These are phyloP conservation scores for Smittia sp. DNA, from an alignment of 2,888 invertebrate species.

Conservation along the genomic window DNA sequence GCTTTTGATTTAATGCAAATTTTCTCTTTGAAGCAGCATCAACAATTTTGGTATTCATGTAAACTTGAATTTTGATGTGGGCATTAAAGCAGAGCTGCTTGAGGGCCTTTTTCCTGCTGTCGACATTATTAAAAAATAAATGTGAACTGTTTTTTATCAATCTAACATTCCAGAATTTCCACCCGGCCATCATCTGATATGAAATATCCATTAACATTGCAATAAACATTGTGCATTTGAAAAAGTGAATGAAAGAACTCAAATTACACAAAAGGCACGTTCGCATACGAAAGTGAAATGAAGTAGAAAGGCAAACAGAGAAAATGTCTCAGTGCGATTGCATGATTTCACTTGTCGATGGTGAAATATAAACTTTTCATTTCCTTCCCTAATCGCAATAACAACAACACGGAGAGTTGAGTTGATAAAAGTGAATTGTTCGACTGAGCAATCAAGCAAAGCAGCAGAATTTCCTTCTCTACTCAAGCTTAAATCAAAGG, in stretches of 20 bases:
- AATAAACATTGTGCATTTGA: slow-evolving; percentile 23
- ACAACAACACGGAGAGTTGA: no score
- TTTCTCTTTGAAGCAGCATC: not conserved
- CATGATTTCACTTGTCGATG: slow-evolving; percentile 32
- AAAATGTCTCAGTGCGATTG: slow-evolving; percentile 7
- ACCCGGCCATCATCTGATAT: no score
- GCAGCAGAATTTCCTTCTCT: not conserved
- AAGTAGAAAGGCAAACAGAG: slow-evolving; percentile 3
- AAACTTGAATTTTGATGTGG: no score
- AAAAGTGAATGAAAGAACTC: slow-evolving; percentile 14
- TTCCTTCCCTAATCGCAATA: not conserved
- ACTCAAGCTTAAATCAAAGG: not conserved
- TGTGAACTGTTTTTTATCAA: no score
- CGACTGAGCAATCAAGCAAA: not conserved
- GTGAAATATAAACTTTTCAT: slow-evolving; percentile 23
- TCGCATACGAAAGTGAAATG: slow-evolving; percentile 7
- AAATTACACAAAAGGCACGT: slow-evolving; percentile 10
- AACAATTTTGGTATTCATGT: not conserved
- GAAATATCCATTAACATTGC: slow-evolving; percentile 35
- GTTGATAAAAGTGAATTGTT: not conserved
- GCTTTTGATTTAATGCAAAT: slow-evolving; percentile 15
- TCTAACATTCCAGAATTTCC: no score
- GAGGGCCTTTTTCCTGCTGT: no score
- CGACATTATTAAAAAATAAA: no score
- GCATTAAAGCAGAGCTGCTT: no score